Base-by-base conservation (phyloP, 2,113 vertebrate genomes). In the Macquaria ambigua region DNA sequence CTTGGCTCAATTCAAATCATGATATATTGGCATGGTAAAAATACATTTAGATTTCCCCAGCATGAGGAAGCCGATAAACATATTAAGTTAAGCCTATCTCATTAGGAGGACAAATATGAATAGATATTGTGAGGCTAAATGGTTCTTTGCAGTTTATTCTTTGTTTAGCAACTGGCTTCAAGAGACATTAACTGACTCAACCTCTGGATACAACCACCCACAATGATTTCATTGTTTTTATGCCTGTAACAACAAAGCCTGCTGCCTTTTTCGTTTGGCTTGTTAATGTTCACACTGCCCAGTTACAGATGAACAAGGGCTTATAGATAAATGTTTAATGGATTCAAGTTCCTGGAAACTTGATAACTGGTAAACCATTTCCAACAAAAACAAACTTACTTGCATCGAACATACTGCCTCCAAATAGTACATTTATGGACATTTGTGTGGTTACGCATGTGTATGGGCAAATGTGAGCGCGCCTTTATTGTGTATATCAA, bases 1-100 rank as follows among this genome's bases (percentile, higher is more conserved):
- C 77, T 92, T 83, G 81, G 74, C 82, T 90, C 89, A 82, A 70
- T 81, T 79, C 55, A 86, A 90, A 87, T 86, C 71, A 64, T 81
- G 82, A 90, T 84, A 70, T 86, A 90, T 73, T 76, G 74, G 85
- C 82, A 81, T 43, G 66, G 76, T 62, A 72, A 73, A 81, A 91
- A 84, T 61, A 82, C 16, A 83, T 78, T 61, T 76, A 81, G 55
- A 55, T 86, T 85, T 77, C 63, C 39, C 43, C 43, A 59, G 46
- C 25, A 71, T 41, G 73, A 69, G 76, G 59, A 82, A 84, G 81
- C 80, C 74, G 78, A 80, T 90, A 86, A 79, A 86, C 81, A 82
- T 67, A 82, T 89, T 81, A 86, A 67, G 68, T 58, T 72, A 89
- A 92, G 89, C 90, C 64, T 58, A 62, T 81, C 74, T 72, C 80